Percentiles rank a stretch among this genome's conserved stretches.
These are phyloP conservation scores for Amphiprion ocellaris DNA, from an alignment of 2,113 vertebrate species.

Conservation along the genomic window DNA sequence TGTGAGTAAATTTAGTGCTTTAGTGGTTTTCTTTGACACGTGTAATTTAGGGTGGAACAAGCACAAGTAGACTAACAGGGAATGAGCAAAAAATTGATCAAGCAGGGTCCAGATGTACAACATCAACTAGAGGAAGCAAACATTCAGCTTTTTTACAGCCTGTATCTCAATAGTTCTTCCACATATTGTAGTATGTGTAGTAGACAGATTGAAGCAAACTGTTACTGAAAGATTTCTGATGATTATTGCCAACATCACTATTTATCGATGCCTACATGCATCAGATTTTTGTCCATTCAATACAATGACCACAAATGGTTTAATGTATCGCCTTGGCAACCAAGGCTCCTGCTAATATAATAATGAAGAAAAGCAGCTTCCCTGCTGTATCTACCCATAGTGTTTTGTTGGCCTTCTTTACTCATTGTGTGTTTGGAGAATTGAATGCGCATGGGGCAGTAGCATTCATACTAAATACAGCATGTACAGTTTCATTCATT, in stretches of 20 bases:
- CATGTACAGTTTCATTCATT: conserved; percentile 12
- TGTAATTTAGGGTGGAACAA: conserved; percentile 19
- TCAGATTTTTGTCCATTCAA: neutral
- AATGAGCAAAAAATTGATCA: conserved; percentile 34
- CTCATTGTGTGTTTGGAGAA: neutral
- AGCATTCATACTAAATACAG: neutral
- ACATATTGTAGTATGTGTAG: neutral
- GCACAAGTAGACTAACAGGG: conserved; percentile 25
- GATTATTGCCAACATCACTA: conserved; percentile 13
- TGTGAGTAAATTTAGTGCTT: conserved; percentile 51
- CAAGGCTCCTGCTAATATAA: conserved; percentile 23
- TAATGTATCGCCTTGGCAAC: conserved; percentile 14
- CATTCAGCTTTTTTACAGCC: conserved; percentile 18
- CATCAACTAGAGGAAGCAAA: neutral
- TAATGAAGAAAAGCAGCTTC: conserved; percentile 33
- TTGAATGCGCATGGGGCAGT: neutral
- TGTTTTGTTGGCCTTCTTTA: conserved; percentile 50
- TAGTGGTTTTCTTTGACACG: conserved; percentile 22
- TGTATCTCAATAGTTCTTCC: neutral
- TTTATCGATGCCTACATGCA: conserved; percentile 19
- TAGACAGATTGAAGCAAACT: neutral
- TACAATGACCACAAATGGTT: neutral
- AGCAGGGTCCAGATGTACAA: neutral
- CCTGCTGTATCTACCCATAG: conserved; percentile 46
- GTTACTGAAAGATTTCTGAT: conserved; percentile 20